Evolutionary conservation across 2,113 vertebrate genomes (phyloP).

Genomic region (Bubalus kerabau): DNA sequence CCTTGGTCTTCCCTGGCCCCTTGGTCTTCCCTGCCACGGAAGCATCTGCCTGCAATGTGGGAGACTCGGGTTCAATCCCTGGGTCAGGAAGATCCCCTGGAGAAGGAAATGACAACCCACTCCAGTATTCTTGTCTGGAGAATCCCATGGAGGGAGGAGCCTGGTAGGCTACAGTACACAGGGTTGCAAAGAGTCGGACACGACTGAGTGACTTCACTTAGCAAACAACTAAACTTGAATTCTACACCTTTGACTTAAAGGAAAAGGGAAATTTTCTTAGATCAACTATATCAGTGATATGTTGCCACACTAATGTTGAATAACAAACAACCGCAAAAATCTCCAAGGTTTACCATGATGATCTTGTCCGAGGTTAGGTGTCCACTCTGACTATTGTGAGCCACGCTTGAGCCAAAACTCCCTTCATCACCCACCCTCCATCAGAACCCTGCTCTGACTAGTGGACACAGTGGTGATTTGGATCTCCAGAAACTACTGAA

Average conservation of each 20-base stretch:
- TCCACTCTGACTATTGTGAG: background rate
- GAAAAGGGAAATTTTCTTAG: background rate
- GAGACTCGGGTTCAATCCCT: no score
- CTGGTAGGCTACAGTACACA: no score
- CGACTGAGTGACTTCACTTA: background rate
- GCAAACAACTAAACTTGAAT: background rate
- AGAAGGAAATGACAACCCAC: no score
- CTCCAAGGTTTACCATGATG: background rate
- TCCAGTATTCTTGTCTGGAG: no score
- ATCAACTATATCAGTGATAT: background rate
- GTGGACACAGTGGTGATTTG: background rate
- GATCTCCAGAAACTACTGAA: background rate
- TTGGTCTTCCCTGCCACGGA: background rate
- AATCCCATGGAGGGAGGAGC: no score
- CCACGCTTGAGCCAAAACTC: background rate
- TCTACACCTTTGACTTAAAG: background rate
- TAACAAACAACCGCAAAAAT: background rate
- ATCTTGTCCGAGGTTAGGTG: background rate
- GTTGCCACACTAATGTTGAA: background rate
- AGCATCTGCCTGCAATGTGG: no score
- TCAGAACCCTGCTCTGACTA: background rate
- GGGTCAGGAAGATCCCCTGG: no score
- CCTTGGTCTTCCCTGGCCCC: background rate
- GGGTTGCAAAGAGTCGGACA: no score
- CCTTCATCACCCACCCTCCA: background rate